These are phyloP conservation scores for Oscheius sp. DNA, from an alignment of 2,888 invertebrate species.

Conservation along the genomic window DNA sequence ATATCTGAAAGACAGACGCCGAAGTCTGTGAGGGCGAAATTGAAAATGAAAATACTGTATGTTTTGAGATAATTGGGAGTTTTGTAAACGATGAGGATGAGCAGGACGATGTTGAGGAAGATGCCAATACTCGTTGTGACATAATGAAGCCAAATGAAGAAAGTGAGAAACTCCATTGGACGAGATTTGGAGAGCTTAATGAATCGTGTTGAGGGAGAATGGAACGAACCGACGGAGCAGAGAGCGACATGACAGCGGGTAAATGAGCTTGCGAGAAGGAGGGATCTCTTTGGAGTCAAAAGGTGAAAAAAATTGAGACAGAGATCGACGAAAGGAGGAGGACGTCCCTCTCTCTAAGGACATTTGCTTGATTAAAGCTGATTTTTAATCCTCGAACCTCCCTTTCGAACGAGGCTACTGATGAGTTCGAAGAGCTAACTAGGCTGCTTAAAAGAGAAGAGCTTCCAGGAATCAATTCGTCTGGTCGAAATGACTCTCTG, in stretches of 20 bases:
- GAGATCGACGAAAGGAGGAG: no score
- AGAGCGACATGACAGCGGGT: neutral
- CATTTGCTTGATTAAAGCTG: no score
- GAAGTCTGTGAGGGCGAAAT: slow-evolving; percentile 44
- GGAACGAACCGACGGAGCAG: neutral
- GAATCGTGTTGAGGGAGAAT: neutral
- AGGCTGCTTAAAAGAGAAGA: no score
- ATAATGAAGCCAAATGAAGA: slow-evolving; percentile 23
- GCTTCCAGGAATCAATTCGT: no score
- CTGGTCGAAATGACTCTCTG: no score
- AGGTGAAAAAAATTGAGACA: no score
- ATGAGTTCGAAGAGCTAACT: no score
- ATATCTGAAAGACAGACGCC: slow-evolving; percentile 40
- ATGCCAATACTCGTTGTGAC: slow-evolving; percentile 3
- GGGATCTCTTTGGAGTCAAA: no score
- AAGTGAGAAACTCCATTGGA: slow-evolving; percentile 13
- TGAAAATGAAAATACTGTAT: slow-evolving; percentile 41
- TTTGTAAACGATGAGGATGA: slow-evolving; percentile 19
- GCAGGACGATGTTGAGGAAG: slow-evolving; percentile 21
- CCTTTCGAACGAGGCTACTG: no score
- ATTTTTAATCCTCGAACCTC: no score
- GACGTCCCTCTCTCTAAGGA: no score
- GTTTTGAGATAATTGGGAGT: slow-evolving; percentile 34
- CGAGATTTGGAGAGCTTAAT: neutral
- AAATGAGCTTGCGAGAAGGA: no score